phyloP scores from a whole-genome alignment of 92 coral and sea anemone genomes.

The Blastomussa wellsi region DNA sequence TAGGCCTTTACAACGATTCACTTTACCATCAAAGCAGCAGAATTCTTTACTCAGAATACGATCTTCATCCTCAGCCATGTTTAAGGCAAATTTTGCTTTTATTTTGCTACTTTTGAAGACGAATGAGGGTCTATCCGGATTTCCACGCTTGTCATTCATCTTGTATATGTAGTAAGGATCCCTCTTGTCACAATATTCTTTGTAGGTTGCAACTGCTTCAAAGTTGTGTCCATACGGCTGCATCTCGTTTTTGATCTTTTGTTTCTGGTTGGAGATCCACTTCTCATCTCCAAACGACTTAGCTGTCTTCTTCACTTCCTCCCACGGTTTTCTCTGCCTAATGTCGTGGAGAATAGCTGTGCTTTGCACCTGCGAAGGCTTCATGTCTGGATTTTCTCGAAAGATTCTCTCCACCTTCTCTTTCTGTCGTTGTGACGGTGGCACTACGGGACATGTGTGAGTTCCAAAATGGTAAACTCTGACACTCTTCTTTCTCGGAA shows the following conservation, averaged over 20 bases:
- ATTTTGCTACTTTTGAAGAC: conserved; percentile 63
- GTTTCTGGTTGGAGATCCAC: conserved; percentile 63
- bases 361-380: conserved; percentile 55
- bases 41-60: conserved; percentile 47
- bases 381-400: conserved; percentile 43
- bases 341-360: conserved; percentile 38
- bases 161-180: conserved; percentile 49
- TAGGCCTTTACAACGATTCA: conserved; percentile 55
- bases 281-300: conserved; percentile 36
- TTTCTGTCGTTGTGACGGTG: conserved; percentile 7
- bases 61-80: conserved; percentile 29
- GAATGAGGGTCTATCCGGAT: conserved; percentile 63
- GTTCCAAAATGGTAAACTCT: conserved; percentile 41
- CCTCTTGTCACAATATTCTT: conserved; percentile 41
- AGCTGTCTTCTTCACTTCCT: conserved; percentile 38
- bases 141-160: conserved; percentile 62
- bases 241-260: conserved; percentile 28
- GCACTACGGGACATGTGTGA: conserved; percentile 45
- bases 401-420: conserved; percentile 21
- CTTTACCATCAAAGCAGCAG: conserved; percentile 71
- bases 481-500: conserved; percentile 18
- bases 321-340: conserved; percentile 45
- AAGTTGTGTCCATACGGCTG: conserved; percentile 60
- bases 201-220: conserved; percentile 57
- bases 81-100: conserved; percentile 44